Base-by-base conservation (phyloP, 2,888 invertebrate species). In the Tanypteryx hageni region DNA sequence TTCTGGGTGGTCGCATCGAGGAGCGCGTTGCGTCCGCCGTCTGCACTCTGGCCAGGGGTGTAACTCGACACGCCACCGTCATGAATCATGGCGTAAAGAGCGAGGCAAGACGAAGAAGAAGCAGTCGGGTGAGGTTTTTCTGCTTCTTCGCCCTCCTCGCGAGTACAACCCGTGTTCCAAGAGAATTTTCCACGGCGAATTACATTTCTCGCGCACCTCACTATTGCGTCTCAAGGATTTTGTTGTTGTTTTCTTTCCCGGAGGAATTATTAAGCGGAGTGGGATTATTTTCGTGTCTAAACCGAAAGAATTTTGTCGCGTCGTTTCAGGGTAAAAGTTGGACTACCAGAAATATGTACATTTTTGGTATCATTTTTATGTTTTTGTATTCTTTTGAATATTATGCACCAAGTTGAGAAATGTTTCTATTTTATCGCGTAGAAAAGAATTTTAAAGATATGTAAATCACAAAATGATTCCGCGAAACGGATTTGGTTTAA, bases 81-180 rank as follows among this genome's bases (percentile, higher is more conserved):
- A 68, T 68, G 68, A 68, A 68, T 68, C 68, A 76, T 76, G 76
- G 76, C 27, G 76, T 27, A 76, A 76, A 76, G 44, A 44, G 27
- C 76, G 27, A 76, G 10, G 68, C 68, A 9, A 68, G 76, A 76
- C 22, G 76, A 76, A 76, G 44, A 44, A 44, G 44, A 44, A 44
- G 44, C 44, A 5, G 44, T 44, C 44, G 44, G 44, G 44, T 44
- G 44, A 44, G 44, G 76, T 27, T 27, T 76, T 76, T 27, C 13
- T 76, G 76, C 76, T 76, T 76, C 27, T 76, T 76, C 27, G 0
- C 76, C 27, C 27, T 44, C 5, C 11, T 11, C 22, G 27, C 76
- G 76, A 27, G 10, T 27, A 76, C 76, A 76, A 76, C 76, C 10
- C 68, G 22, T 68, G 68, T 68, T 68, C 76, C 22, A 22, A 22